Conservation (phyloP, 2,113 vertebrate genomes). For the Halcyon senegalensis region DNA sequence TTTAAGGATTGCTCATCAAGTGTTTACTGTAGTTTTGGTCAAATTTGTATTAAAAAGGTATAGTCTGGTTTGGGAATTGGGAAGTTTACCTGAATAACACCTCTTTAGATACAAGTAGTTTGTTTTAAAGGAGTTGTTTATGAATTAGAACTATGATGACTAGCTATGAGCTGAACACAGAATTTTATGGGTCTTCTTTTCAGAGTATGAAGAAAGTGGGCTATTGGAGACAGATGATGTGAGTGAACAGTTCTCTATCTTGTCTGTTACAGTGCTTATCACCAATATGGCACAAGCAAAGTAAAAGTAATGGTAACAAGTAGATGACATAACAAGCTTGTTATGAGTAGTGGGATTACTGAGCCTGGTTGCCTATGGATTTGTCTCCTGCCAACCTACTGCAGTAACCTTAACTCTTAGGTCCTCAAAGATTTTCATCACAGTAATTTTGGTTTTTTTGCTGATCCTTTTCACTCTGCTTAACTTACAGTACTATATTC, state of each 20-base stretch:
- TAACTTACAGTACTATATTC: neutral
- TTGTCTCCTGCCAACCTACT: neutral
- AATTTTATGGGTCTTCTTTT: constrained; percentile 66
- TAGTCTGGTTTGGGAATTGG: neutral
- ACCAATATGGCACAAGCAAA: neutral
- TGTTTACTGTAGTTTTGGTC: neutral
- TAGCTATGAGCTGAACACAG: constrained; percentile 21
- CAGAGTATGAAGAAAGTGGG: constrained; percentile 98
- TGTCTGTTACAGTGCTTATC: neutral
- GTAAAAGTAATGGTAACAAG: neutral
- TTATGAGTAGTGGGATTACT: neutral
- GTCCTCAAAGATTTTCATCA: neutral
- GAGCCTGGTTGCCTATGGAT: neutral
- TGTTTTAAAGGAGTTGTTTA: neutral
- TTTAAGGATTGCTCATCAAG: neutral
- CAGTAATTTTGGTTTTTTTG: neutral
- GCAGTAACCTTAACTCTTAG: neutral
- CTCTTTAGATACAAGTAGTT: neutral
- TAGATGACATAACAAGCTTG: neutral
- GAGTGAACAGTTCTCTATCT: constrained; percentile 68
- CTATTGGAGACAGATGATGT: constrained; percentile 97
- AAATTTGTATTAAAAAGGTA: neutral
- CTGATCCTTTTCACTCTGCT: neutral
- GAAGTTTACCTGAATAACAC: neutral
- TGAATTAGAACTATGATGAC: neutral